These are phyloP conservation scores for Isotomurus palustris DNA, from an alignment of 2,888 invertebrate species.

Conservation along the genomic window DNA sequence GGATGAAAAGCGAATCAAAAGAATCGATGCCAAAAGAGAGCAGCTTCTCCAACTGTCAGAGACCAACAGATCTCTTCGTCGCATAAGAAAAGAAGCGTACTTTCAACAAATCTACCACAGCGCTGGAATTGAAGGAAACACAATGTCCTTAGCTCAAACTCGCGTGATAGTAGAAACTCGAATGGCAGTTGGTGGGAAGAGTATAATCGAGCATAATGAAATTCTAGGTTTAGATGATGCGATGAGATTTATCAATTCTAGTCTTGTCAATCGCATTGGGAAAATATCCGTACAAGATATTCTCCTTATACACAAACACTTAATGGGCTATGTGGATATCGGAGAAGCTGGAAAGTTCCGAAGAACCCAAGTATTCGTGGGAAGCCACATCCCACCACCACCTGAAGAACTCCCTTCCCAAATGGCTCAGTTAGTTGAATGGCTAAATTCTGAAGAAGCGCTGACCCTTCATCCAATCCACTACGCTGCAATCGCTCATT, in stretches of 20 bases:
- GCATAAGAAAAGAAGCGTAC: slow-evolving; percentile 91
- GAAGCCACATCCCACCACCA: slow-evolving; percentile 87
- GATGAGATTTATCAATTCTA: slow-evolving; percentile 80
- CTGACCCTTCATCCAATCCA: slow-evolving; percentile 84
- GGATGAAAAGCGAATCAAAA: slow-evolving; percentile 70
- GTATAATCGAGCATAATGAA: slow-evolving; percentile 94
- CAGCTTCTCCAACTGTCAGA: slow-evolving; percentile 75
- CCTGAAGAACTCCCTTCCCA: slow-evolving; percentile 74
- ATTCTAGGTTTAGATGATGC: slow-evolving; percentile 87
- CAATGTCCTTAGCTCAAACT: slow-evolving; percentile 88
- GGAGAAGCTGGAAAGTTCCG: slow-evolving; percentile 83
- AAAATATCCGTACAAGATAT: slow-evolving; percentile 79
- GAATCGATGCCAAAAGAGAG: slow-evolving; percentile 80
- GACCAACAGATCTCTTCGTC: slow-evolving; percentile 69
- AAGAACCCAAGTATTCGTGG: slow-evolving; percentile 87
- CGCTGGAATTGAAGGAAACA: slow-evolving; percentile 95
- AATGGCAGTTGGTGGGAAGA: slow-evolving; percentile 74
- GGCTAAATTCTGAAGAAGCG: slow-evolving; percentile 82
- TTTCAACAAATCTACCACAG: slow-evolving; percentile 93
- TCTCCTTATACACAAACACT: slow-evolving; percentile 83
- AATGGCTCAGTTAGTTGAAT: slow-evolving; percentile 83
- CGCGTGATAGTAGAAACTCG: slow-evolving; percentile 86
- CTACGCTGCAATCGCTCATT: slow-evolving; percentile 92
- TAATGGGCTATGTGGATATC: slow-evolving; percentile 92
- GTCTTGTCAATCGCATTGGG: slow-evolving; percentile 64